These are phyloP conservation scores for Sturnus vulgaris DNA, from an alignment of 2,113 vertebrate genomes.

Conservation along the genomic window DNA sequence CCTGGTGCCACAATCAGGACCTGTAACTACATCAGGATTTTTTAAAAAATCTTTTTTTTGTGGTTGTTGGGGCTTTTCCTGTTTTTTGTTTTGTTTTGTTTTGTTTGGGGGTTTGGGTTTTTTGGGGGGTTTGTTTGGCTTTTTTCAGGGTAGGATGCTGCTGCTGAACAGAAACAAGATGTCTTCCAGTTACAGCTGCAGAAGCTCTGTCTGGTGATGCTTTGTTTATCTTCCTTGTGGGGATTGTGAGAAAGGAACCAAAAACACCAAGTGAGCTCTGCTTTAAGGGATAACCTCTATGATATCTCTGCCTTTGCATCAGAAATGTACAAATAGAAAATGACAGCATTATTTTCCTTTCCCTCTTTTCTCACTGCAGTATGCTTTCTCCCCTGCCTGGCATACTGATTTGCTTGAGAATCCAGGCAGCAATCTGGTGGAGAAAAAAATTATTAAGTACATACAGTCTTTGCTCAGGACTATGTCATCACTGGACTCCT, in stretches of 20 bases:
- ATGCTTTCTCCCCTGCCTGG: background rate
- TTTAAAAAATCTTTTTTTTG: background rate
- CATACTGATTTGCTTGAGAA: conserved; percentile 23
- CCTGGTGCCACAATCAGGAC: background rate
- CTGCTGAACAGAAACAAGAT: background rate
- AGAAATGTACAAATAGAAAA: background rate
- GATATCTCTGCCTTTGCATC: background rate
- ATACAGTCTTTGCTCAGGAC: background rate
- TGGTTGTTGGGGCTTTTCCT: background rate
- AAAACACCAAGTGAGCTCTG: background rate
- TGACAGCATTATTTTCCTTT: background rate
- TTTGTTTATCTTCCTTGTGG: background rate
- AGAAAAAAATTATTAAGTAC: conserved; percentile 2
- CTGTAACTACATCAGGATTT: background rate
- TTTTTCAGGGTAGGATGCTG: background rate
- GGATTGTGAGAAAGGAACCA: background rate
- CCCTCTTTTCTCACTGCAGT: background rate
- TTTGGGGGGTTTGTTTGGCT: background rate
- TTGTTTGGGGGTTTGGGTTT: accelerated
- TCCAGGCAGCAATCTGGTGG: background rate
- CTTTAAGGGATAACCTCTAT: background rate
- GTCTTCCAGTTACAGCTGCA: background rate
- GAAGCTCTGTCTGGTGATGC: background rate
- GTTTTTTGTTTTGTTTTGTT: background rate
- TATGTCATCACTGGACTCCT: background rate